Percentiles rank a stretch among this genome's conserved stretches.
Evolutionary conservation across 2,888 invertebrate genomes (phyloP).

Genomic region (Drosophila anomalipes): DNA sequence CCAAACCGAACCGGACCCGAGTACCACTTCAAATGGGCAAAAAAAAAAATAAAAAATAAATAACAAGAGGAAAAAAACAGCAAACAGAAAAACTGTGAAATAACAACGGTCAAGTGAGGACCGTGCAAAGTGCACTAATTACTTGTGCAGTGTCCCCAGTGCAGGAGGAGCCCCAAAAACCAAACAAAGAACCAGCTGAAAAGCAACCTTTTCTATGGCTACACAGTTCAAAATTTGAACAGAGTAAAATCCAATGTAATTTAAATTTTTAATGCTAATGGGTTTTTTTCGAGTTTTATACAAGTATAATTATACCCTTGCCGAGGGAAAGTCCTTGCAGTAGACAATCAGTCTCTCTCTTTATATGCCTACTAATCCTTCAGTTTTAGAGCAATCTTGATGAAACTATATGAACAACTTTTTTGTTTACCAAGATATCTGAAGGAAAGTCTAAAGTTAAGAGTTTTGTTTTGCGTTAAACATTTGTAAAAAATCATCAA

Average conservation of each 20-base stretch:
- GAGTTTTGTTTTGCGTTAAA: background rate
- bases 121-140: slow-evolving; percentile 67
- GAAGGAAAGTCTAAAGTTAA: background rate
- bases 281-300: background rate
- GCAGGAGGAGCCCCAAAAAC: slow-evolving; percentile 20
- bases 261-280: background rate
- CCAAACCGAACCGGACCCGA: slow-evolving; percentile 17
- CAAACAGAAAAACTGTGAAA: slow-evolving; percentile 24
- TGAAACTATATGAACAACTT: background rate
- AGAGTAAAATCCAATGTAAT: background rate
- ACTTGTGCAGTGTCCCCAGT: slow-evolving; percentile 55
- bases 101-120: slow-evolving; percentile 64
- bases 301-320: background rate
- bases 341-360: background rate
- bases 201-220: slow-evolving; percentile 1
- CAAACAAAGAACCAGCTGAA: slow-evolving; percentile 2
- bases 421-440: background rate
- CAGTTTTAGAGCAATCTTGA: background rate
- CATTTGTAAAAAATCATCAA: background rate
- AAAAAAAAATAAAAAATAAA: slow-evolving; percentile 3
- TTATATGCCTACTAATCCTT: background rate
- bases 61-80: slow-evolving; percentile 15
- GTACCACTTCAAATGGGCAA: slow-evolving; percentile 50
- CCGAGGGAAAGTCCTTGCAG: background rate
- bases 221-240: background rate